These are phyloP conservation scores for Labia minor DNA, from an alignment of 2,888 invertebrate species.

Conservation along the genomic window DNA sequence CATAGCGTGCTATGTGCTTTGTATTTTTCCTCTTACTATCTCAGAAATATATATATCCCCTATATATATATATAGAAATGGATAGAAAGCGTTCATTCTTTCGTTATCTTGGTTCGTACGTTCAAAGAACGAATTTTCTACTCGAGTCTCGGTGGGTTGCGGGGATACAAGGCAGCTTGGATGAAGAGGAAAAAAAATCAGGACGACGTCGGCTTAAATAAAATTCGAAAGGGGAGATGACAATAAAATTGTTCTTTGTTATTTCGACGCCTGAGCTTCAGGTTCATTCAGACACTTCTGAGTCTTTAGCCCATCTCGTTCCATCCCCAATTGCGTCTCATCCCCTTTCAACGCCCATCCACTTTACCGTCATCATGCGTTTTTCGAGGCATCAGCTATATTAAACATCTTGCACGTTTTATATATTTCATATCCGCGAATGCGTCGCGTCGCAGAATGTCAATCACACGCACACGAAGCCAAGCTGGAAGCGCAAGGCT, in stretches of 20 bases:
- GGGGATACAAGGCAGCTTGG: neutral
- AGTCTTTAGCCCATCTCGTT: neutral
- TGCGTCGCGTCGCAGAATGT: constrained; percentile 2
- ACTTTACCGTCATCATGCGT: neutral
- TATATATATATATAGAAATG: too few species aligned
- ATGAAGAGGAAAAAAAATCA: constrained; percentile 5
- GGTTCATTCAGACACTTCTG: constrained; percentile 2
- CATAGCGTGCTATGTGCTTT: neutral
- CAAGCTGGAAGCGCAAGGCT: neutral
- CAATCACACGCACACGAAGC: neutral
- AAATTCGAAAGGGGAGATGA: constrained; percentile 13
- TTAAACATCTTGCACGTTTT: constrained; percentile 13
- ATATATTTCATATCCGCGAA: constrained; percentile 13
- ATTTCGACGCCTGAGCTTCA: constrained; percentile 13
- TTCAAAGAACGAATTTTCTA: neutral
- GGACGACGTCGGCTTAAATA: constrained; percentile 7
- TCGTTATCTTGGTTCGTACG: neutral
- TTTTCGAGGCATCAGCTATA: constrained; percentile 7
- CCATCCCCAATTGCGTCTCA: neutral
- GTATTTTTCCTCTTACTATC: too few species aligned
- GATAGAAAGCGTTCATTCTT: neutral
- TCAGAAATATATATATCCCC: too few species aligned
- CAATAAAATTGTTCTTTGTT: constrained; percentile 13
- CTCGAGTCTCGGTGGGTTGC: neutral
- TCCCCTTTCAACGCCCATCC: too few species aligned